These are phyloP conservation scores for Ploceus nigricollis DNA, from an alignment of 2,113 vertebrate species.

Conservation along the genomic window DNA sequence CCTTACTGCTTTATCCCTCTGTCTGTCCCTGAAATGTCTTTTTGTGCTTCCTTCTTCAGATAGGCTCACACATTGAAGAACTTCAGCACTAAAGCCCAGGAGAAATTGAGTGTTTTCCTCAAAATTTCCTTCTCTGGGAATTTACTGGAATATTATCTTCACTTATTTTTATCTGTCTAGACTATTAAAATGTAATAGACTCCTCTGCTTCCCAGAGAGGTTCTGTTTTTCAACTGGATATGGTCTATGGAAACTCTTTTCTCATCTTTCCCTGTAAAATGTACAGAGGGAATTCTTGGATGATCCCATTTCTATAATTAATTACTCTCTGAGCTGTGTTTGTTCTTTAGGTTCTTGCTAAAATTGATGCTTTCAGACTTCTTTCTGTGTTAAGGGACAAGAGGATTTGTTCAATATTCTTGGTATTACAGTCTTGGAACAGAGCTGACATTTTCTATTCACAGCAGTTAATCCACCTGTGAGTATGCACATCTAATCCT, in stretches of 20 bases:
- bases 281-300: neutral
- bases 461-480: slow-evolving; percentile 14
- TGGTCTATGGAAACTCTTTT: neutral
- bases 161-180: neutral
- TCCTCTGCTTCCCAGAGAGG: neutral
- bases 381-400: neutral
- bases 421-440: neutral
- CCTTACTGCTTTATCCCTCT: neutral
- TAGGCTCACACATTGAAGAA: neutral
- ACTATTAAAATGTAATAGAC: neutral
- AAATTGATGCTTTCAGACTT: neutral
- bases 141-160: neutral
- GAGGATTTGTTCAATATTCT: neutral
- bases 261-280: neutral
- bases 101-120: neutral
- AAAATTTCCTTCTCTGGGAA: neutral
- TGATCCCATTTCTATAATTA: neutral
- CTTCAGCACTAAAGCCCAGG: neutral
- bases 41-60: neutral
- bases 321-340: neutral
- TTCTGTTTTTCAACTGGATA: neutral
- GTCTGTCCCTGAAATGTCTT: too few relatives aligned
- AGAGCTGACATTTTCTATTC: slow-evolving; percentile 19
- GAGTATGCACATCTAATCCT: slow-evolving; percentile 24
- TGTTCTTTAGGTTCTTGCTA: neutral